Conservation (phyloP, 2,113 vertebrate genomes). For the Siphamia tubifer region DNA sequence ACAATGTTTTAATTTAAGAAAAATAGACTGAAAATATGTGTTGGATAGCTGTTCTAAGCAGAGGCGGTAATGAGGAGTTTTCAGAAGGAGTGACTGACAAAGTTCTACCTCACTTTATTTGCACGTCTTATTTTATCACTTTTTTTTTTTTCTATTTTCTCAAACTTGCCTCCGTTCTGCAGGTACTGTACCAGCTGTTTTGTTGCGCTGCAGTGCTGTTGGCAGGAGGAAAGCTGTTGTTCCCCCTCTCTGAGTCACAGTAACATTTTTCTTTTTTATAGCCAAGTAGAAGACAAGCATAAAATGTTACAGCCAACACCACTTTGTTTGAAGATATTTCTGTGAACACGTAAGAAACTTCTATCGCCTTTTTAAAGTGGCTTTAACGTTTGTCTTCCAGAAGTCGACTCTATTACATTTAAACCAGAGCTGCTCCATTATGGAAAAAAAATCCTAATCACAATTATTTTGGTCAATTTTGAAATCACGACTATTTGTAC, state of each 20-base stretch:
- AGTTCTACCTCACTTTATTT: background rate
- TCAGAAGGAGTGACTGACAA: no score
- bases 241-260: constrained; percentile 24
- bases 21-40: no score
- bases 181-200: constrained; percentile 44
- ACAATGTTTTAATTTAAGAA: no score
- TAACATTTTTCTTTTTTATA: constrained; percentile 27
- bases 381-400: background rate
- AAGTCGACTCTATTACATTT: background rate
- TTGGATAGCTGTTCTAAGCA: no score
- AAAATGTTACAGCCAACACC: constrained; percentile 5
- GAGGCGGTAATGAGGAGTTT: no score
- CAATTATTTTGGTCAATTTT: no score
- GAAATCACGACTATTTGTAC: no score
- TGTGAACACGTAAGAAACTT: background rate
- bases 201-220: constrained; percentile 11
- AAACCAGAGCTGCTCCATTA: no score
- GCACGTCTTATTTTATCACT: background rate
- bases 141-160: background rate
- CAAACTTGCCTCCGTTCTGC: background rate
- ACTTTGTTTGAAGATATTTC: constrained; percentile 12
- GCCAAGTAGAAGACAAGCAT: constrained; percentile 17
- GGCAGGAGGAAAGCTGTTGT: constrained; percentile 31
- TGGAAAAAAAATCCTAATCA: no score
- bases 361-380: background rate